These are phyloP conservation scores for Brevipalpus yothersi DNA, from an alignment of 1,140 invertebrate species.

Conservation along the genomic window DNA sequence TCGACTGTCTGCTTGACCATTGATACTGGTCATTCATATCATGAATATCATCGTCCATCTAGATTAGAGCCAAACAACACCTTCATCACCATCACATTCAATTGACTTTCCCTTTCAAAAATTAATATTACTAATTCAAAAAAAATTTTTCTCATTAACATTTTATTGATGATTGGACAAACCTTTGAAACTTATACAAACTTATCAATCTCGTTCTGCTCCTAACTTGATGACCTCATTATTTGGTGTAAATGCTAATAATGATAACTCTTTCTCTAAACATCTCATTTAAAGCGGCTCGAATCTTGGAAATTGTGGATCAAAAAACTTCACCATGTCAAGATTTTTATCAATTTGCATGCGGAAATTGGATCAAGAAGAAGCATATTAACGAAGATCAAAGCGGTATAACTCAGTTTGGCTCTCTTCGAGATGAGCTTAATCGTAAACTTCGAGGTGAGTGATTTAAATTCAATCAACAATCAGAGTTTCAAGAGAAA, in stretches of 20 bases:
- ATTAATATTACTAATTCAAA: too few relatives aligned
- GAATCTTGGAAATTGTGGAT: slow-evolving; percentile 33
- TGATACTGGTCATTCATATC: not conserved
- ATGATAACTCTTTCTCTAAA: not conserved
- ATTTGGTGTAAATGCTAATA: not conserved
- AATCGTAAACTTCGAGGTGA: not conserved
- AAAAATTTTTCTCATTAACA: too few relatives aligned
- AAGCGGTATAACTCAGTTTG: slow-evolving; percentile 1
- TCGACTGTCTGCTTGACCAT: not conserved
- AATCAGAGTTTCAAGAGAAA: not conserved
- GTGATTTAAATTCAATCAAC: not conserved
- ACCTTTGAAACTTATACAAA: too few relatives aligned
- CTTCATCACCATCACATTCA: too few relatives aligned
- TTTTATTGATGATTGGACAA: too few relatives aligned
- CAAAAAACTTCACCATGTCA: slow-evolving; percentile 46
- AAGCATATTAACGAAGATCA: slow-evolving; percentile 8
- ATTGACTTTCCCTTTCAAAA: too few relatives aligned
- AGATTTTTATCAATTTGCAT: slow-evolving; percentile 33
- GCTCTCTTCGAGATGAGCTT: not conserved
- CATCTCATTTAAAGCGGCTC: not conserved
- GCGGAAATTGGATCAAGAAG: slow-evolving; percentile 30
- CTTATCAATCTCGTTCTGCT: too few relatives aligned
- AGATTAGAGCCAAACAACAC: too few relatives aligned
- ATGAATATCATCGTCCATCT: too few relatives aligned
- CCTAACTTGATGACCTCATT: too few relatives aligned